Evolutionary conservation across 2,113 vertebrate genomes (phyloP).

Genomic region (Craseonycteris thonglongyai): DNA sequence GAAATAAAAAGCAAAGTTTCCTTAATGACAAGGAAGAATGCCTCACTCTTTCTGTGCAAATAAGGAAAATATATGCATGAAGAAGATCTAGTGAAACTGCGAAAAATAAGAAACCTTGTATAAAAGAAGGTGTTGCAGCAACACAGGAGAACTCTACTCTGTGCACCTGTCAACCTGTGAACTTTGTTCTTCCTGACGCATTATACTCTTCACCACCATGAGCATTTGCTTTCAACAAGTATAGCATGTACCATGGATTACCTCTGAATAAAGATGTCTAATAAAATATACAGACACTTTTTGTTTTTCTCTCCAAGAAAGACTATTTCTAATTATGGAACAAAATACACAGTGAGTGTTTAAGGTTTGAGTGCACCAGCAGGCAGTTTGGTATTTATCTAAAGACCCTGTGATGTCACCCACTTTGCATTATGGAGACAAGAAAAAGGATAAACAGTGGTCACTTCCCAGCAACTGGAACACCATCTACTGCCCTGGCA

Average conservation of each 20-base stretch:
- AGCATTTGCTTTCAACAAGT: neutral
- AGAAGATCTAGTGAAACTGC: neutral
- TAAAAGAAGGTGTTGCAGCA: neutral
- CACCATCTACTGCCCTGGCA: neutral
- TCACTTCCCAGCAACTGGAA: neutral
- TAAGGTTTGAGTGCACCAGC: neutral
- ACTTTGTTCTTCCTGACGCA: neutral
- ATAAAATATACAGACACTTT: neutral
- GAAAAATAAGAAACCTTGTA: neutral
- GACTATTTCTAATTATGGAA: neutral
- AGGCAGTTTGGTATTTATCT: neutral
- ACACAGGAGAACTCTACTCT: slow-evolving; percentile 1
- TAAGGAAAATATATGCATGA: neutral
- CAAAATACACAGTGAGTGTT: neutral
- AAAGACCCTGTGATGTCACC: neutral
- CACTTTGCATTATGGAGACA: neutral
- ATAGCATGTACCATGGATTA: neutral
- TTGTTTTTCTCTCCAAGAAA: neutral
- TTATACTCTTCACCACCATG: neutral
- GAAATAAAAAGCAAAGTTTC: neutral
- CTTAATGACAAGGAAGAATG: neutral
- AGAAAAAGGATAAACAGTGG: neutral
- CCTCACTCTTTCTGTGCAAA: neutral
- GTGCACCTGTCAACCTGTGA: neutral
- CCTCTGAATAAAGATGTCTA: neutral